phyloP scores from a whole-genome alignment of 2,797 vertebrate species.

The Diplodus sargus region DNA sequence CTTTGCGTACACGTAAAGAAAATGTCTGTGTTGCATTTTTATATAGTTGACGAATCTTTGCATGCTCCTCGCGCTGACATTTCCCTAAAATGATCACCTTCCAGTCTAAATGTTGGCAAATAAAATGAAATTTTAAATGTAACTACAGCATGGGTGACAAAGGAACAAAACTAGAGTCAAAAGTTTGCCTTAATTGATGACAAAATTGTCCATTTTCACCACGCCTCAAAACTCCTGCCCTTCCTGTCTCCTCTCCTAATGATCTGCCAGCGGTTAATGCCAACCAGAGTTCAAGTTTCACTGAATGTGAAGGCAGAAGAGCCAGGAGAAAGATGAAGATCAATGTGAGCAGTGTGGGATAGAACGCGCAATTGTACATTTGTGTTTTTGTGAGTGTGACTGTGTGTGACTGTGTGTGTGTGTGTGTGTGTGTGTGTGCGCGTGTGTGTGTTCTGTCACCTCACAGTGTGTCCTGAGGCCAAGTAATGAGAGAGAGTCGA shows the following conservation, averaged over 20 bases:
- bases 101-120: slow-evolving; percentile 7
- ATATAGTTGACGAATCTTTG: background rate
- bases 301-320: slow-evolving; percentile 40
- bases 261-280: slow-evolving; percentile 50
- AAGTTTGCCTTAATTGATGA: slow-evolving; percentile 61
- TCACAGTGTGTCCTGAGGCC: slow-evolving; percentile 39
- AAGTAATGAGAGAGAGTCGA: slow-evolving; percentile 66
- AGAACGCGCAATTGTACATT: slow-evolving; percentile 31
- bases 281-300: slow-evolving; percentile 33
- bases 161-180: slow-evolving; percentile 29
- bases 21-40: slow-evolving; percentile 22
- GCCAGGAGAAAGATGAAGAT: slow-evolving; percentile 42
- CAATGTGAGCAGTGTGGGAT: slow-evolving; percentile 48
- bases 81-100: background rate
- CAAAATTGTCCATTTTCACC: slow-evolving; percentile 25
- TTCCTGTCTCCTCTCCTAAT: slow-evolving; percentile 43
- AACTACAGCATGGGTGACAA: slow-evolving; percentile 12
- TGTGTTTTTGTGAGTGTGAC: slow-evolving; percentile 7
- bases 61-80: background rate
- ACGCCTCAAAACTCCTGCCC: slow-evolving; percentile 18
- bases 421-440: background rate
- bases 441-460: slow-evolving; percentile 46
- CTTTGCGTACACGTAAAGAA: too few relatives aligned
- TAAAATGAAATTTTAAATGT: background rate
- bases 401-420: background rate